These are phyloP conservation scores for Sitobion miscanthi DNA, from an alignment of 1,140 invertebrate species.

Conservation along the genomic window DNA sequence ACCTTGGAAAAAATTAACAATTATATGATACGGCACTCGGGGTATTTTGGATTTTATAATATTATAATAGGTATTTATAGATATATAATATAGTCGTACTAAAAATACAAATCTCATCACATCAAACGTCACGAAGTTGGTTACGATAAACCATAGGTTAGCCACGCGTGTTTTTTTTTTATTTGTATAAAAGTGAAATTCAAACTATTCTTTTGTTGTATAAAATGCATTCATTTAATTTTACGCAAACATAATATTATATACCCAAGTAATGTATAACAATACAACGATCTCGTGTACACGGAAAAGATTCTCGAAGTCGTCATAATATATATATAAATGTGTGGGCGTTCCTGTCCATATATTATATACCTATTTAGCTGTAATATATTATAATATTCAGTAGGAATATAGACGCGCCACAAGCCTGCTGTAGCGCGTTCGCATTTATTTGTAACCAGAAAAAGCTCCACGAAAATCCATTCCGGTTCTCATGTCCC, in stretches of 20 bases:
- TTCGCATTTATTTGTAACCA: background rate
- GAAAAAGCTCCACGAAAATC: background rate
- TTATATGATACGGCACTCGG: too few species aligned
- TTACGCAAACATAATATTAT: background rate
- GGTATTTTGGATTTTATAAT: too few species aligned
- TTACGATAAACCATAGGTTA: background rate
- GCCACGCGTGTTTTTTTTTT: background rate
- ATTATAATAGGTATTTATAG: too few species aligned
- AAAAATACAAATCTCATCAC: background rate
- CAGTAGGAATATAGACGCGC: background rate
- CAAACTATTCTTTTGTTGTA: background rate
- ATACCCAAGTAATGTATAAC: background rate
- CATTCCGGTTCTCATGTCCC: constrained; percentile 4
- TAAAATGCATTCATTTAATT: background rate
- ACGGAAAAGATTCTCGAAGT: background rate
- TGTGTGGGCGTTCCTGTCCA: background rate
- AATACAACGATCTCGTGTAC: background rate
- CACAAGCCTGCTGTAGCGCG: background rate
- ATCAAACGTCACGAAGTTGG: background rate
- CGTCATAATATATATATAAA: background rate
- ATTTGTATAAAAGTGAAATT: background rate
- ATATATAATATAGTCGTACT: background rate
- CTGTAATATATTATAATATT: background rate
- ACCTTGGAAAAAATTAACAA: too few species aligned
- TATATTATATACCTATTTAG: background rate